These are phyloP conservation scores for Thamnophis elegans DNA, from an alignment of 2,797 vertebrate species.

Conservation along the genomic window DNA sequence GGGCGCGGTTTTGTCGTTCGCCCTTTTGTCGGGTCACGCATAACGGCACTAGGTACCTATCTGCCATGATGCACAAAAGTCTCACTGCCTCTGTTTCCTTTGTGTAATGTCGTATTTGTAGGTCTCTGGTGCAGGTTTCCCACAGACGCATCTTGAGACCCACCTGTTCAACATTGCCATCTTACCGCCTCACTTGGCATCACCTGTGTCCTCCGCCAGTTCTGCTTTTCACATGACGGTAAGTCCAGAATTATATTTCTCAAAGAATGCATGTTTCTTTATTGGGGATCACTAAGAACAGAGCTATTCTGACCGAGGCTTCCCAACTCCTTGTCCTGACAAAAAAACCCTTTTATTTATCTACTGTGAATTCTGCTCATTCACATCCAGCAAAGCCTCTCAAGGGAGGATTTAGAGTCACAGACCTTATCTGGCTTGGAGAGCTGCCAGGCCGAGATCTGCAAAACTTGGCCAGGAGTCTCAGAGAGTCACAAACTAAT, in stretches of 20 bases:
- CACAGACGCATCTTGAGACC: slow-evolving; percentile 71
- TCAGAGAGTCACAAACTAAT: no score
- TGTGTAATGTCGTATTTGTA: slow-evolving; percentile 52
- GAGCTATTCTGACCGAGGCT: no score
- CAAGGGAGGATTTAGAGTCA: no score
- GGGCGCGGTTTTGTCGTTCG: no score
- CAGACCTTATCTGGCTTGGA: no score
- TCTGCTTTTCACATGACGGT: slow-evolving; percentile 90
- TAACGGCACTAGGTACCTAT: not conserved
- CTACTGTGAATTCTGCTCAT: no score
- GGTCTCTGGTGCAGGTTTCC: slow-evolving; percentile 78
- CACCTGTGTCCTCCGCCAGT: slow-evolving; percentile 79
- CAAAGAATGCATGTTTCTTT: not conserved
- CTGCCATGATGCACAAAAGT: not conserved
- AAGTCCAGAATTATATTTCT: slow-evolving; percentile 61
- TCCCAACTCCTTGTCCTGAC: no score
- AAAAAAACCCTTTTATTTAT: no score
- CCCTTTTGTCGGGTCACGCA: no score
- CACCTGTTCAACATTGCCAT: slow-evolving; percentile 87
- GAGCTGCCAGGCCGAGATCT: no score
- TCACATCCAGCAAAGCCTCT: no score
- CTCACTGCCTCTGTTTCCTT: not conserved
- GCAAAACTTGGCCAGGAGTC: no score
- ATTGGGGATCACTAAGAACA: accelerated
- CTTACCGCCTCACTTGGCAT: slow-evolving; percentile 79